Percentiles rank a stretch among this genome's conserved stretches.
These are phyloP conservation scores for Brachionichthys hirsutus DNA, from an alignment of 2,113 vertebrate genomes.

Conservation along the genomic window DNA sequence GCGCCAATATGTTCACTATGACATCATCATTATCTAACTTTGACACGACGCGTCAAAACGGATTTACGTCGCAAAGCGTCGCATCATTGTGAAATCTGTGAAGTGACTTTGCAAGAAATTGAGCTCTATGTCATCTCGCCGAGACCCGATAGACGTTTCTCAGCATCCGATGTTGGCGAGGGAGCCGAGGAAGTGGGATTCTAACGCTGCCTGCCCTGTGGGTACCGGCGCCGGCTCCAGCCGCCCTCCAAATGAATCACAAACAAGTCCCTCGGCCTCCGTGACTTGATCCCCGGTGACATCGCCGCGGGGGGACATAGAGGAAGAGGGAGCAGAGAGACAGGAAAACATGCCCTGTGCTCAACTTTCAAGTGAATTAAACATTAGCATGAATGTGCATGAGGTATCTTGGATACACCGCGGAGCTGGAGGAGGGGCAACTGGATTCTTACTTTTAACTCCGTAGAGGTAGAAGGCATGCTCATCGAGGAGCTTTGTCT, in stretches of 20 bases:
- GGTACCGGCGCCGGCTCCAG: conserved; percentile 46
- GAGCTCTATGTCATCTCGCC: conserved; percentile 12
- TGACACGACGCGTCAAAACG: neutral
- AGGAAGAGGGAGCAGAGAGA: conserved; percentile 37
- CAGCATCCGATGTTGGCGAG: conserved; percentile 24
- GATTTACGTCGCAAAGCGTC: neutral
- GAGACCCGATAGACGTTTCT: conserved; percentile 25
- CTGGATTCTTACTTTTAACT: conserved; percentile 46
- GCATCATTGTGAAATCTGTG: conserved; percentile 16
- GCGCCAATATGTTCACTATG: too few species aligned
- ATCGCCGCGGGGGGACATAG: conserved; percentile 57
- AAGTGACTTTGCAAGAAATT: conserved; percentile 15
- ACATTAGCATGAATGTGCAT: conserved; percentile 66
- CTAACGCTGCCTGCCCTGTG: conserved; percentile 44
- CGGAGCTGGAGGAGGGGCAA: conserved; percentile 15
- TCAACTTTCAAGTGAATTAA: conserved; percentile 71
- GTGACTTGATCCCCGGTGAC: conserved; percentile 73
- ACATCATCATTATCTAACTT: too few species aligned
- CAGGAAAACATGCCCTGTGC: conserved; percentile 59
- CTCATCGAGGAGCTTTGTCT: conserved; percentile 31
- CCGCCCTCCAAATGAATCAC: conserved; percentile 64
- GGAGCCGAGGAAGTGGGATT: conserved; percentile 38
- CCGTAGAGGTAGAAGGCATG: conserved; percentile 28
- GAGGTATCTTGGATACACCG: conserved; percentile 60
- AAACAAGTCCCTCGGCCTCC: conserved; percentile 58